Base-by-base conservation (phyloP, 2,888 invertebrate genomes). In the Azorinus chamasolen region DNA sequence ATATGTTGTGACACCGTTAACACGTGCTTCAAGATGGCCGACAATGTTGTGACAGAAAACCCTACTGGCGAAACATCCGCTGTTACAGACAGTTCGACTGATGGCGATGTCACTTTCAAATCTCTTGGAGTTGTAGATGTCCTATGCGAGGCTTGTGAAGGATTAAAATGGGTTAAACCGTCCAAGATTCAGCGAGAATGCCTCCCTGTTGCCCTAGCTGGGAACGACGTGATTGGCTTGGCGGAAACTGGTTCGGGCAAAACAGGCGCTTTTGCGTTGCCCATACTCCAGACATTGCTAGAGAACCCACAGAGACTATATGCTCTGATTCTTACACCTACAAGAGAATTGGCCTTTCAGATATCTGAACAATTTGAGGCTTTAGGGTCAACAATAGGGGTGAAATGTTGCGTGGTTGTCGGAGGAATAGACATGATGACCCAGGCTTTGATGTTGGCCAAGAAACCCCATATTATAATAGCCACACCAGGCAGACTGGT, bases 361-460 rank as follows among this genome's bases (percentile, higher is more conserved):
- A 99, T 99, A 90, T 96, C 97, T 0, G 99, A 99, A 93, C 99
- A 99, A 92, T 98, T 99, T 94, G 97, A 98, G 93, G 99, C 99
- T 2, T 94, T 99, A 75, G 99, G 95, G 2, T 83, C 97, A 16
- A 95, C 95, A 76, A 97, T 99, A 91, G 99, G 90, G 87, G 65
- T 84, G 93, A 97, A 96, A 58, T 76, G 73, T 46, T 80, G 80
- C 63, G 99, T 99, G 0, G 96, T 99, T 89, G 99, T 99, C 3
- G 99, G 99, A 54, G 99, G 99, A 0, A 98, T 99, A 95, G 99
- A 99, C 91, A 99, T 99, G 98, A 96, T 97, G 90, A 96, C 97
- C 0, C 99, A 99, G 92, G 95, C 97, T 0, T 94, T 99, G 73
- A 95, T 96, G 88, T 94, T 99, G 57, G 97, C 97, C 0, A 99